Conservation (phyloP, 2,797 vertebrate species). For the Glossophaga mutica region DNA sequence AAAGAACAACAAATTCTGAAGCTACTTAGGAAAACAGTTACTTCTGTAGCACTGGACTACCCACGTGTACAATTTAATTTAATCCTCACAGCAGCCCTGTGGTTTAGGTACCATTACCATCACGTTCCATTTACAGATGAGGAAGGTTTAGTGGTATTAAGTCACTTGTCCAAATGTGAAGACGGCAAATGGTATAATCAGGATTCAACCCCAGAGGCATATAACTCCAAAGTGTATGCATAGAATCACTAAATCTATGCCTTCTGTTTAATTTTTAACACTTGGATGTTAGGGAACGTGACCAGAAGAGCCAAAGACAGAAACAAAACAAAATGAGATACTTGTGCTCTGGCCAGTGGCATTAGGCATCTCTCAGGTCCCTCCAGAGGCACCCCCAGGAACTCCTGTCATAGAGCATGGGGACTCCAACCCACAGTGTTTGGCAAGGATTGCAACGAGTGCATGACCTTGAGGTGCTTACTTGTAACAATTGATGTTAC, state of each 20-base stretch:
- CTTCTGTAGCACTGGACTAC: neutral
- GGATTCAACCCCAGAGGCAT: neutral
- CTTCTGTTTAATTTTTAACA: neutral
- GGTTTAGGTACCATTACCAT: neutral
- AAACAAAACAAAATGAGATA: neutral
- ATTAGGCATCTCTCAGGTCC: accelerated
- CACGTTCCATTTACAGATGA: neutral
- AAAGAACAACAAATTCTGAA: neutral
- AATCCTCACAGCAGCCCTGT: neutral
- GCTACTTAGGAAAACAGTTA: neutral
- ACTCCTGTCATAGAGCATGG: accelerated
- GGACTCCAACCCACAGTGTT: neutral
- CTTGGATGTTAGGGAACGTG: neutral
- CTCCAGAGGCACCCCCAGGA: no score
- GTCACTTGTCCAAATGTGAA: neutral
- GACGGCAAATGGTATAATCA: neutral
- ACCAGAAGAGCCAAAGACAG: neutral
- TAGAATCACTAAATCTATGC: neutral
- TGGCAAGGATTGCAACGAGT: neutral
- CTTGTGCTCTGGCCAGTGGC: neutral
- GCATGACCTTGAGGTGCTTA: neutral
- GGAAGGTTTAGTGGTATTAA: neutral
- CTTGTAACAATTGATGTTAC: neutral
- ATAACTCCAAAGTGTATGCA: neutral
- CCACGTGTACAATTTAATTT: neutral